phyloP scores from a whole-genome alignment of 53 echinoderm and acorn worm genomes.

The Patiria pectinifera region DNA sequence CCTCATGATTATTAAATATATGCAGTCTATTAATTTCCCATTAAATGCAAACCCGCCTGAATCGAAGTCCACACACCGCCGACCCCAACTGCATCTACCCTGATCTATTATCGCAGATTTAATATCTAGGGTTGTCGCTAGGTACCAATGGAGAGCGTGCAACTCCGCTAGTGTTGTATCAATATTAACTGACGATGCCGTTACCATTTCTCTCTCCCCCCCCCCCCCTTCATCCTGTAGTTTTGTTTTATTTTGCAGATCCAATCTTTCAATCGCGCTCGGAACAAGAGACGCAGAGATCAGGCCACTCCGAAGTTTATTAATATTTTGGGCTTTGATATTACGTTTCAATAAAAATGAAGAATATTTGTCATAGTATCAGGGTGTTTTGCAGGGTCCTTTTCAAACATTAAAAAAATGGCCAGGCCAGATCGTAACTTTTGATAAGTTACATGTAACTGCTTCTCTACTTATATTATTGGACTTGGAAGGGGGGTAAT shows the following conservation, averaged over 20 bases:
- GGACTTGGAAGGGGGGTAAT: no score
- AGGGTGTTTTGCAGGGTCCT: neutral
- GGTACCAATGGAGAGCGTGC: conserved; percentile 4
- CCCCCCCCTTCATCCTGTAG: neutral
- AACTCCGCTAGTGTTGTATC: conserved; percentile 21
- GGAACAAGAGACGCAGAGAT: conserved; percentile 1
- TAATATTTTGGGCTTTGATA: conserved; percentile 23
- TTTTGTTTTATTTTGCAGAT: neutral
- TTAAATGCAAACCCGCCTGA: conserved; percentile 1
- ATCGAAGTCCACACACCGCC: conserved; percentile 2
- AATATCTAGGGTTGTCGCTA: conserved; percentile 48
- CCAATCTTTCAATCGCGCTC: conserved; percentile 24
- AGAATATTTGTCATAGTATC: neutral
- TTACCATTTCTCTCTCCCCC: neutral
- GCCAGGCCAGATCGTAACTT: neutral
- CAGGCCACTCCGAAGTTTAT: conserved; percentile 3
- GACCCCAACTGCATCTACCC: conserved; percentile 12
- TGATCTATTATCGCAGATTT: conserved; percentile 39
- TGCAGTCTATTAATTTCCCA: conserved; percentile 56
- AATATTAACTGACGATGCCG: conserved; percentile 51
- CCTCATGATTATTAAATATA: conserved; percentile 29
- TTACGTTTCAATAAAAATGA: neutral
- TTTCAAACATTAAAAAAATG: neutral
- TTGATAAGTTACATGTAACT: neutral
- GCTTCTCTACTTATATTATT: neutral